Base-by-base conservation (phyloP, 2,797 vertebrate species). In the Semotilus atromaculatus region DNA sequence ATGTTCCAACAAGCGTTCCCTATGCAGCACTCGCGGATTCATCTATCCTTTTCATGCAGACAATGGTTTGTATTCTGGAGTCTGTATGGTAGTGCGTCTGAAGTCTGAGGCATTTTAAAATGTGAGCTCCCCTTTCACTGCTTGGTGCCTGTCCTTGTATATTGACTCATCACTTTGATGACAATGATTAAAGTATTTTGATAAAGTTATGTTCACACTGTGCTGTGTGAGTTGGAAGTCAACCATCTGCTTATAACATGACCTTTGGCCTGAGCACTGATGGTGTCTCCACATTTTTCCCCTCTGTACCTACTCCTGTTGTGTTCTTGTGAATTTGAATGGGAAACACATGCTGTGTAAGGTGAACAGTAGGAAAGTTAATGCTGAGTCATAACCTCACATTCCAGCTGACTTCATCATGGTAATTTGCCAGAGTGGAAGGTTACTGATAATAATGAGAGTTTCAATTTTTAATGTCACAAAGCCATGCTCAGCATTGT, bases 231-330 rank as follows among this genome's bases (percentile, higher is more conserved):
- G 51, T 34, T 73, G 38, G 67, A 26, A 82, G 53, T 60, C 60
- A 73, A 82, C 68, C 73, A 53, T 86, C 70, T 85, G 88, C 75
- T 40, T 77, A 29, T 78, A 58, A 18, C 18, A 23, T 68, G 68
- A 84, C 74, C 68, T 80, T 64, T 86, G 62, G 51, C 40, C 77
- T 76, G 34, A 34, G 11, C 21, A 19, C 53, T 62, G 29, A 36
- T 68, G 58, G 60, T 40, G 21, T 26, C 14, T 60, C 18, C 34
- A 40, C 6, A 66, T 19, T 75, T 80, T n/a, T 70, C 21, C 26
- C 29, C 34, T 36, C 6, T 38, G 76, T 60, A 85, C 62, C 45
- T 51, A 34, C 4, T 73, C 38, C 62, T 78, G 72, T 16, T 81
- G 72, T 66, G 38, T 58, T 62, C 14, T 40, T 26, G 67, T 48